Conservation (phyloP, 2,888 invertebrate genomes). For the Colostygia pectinataria region DNA sequence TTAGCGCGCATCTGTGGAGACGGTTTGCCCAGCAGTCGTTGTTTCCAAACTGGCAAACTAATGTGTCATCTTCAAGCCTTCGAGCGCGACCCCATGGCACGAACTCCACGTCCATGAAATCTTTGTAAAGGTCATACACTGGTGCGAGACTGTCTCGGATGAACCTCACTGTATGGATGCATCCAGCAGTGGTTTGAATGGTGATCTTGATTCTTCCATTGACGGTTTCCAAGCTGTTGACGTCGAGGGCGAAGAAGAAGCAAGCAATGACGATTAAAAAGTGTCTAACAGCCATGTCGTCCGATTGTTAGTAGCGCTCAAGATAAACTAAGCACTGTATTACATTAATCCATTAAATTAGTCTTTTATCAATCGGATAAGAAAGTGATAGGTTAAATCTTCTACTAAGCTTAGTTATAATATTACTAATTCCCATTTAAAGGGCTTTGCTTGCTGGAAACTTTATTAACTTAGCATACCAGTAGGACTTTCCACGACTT, state of each 20-base stretch:
- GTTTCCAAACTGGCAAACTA: conserved; percentile 61
- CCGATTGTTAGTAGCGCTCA: conserved; percentile 19
- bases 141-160: conserved; percentile 50
- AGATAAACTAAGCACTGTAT: too few relatives aligned
- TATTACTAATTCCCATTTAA: too few relatives aligned
- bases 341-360: too few relatives aligned
- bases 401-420: too few relatives aligned
- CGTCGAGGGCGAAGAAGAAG: conserved; percentile 33
- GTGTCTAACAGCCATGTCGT: conserved; percentile 43
- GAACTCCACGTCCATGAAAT: conserved; percentile 64
- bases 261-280: conserved; percentile 27
- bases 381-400: too few relatives aligned
- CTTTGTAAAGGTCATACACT: conserved; percentile 53
- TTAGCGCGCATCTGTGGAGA: conserved; percentile 64
- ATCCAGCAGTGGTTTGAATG: conserved; percentile 62
- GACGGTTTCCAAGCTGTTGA: conserved; percentile 43
- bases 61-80: conserved; percentile 43
- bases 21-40: conserved; percentile 73
- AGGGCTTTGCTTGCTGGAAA: too few relatives aligned
- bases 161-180: conserved; percentile 59
- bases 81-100: conserved; percentile 71
- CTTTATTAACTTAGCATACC: too few relatives aligned
- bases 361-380: too few relatives aligned
- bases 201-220: conserved; percentile 65
- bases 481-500: too few relatives aligned